Percentiles rank a stretch among this genome's conserved stretches.
These are phyloP conservation scores for Cabera pusaria DNA, from an alignment of 2,888 invertebrate species.

Conservation along the genomic window DNA sequence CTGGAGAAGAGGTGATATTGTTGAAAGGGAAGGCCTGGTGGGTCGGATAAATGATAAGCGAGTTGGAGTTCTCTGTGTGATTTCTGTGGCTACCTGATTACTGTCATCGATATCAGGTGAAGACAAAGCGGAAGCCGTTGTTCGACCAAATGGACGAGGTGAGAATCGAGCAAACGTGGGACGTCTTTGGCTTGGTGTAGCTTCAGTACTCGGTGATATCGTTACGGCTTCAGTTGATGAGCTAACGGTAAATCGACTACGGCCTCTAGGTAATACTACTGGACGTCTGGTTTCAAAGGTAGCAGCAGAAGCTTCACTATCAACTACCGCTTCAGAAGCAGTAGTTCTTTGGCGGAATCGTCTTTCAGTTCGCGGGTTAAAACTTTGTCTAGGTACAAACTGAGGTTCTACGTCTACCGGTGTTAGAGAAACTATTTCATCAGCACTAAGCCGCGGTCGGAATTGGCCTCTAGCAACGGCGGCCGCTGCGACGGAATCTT, in stretches of 20 bases:
- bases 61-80: slow-evolving; percentile 46
- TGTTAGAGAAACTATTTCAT: slow-evolving; percentile 81
- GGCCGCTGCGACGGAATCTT: slow-evolving; percentile 67
- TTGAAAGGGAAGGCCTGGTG: slow-evolving; percentile 42
- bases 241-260: slow-evolving; percentile 56
- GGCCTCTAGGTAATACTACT: slow-evolving; percentile 59
- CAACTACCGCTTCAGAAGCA: slow-evolving; percentile 48
- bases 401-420: slow-evolving; percentile 69
- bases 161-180: slow-evolving; percentile 68
- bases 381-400: slow-evolving; percentile 49
- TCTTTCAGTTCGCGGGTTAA: slow-evolving; percentile 39
- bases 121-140: slow-evolving; percentile 34
- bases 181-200: slow-evolving; percentile 47
- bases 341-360: slow-evolving; percentile 51
- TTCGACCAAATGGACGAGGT: slow-evolving; percentile 68
- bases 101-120: slow-evolving; percentile 35
- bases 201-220: slow-evolving; percentile 40
- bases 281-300: slow-evolving; percentile 64
- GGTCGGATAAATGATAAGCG: slow-evolving; percentile 59
- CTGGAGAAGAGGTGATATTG: slow-evolving; percentile 39
- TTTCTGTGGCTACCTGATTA: slow-evolving; percentile 43
- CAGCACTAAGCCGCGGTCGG: slow-evolving; percentile 57
- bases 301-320: slow-evolving; percentile 70
- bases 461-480: slow-evolving; percentile 63
- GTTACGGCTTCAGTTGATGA: slow-evolving; percentile 50